Evolutionary conservation across 2,888 invertebrate genomes (phyloP).

Genomic region (Heliconius erato): DNA sequence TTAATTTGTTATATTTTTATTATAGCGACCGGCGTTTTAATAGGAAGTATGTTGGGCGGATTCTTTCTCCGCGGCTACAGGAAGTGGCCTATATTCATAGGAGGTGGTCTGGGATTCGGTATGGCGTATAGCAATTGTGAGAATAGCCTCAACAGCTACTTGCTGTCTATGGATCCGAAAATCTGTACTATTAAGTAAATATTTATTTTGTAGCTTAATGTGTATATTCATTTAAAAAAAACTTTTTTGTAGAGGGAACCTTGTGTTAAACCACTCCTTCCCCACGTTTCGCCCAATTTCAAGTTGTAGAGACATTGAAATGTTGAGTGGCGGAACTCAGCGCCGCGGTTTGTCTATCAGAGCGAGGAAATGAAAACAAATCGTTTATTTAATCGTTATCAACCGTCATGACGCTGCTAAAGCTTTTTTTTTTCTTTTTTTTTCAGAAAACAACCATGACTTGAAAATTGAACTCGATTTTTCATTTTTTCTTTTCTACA

Average conservation of each 20-base stretch:
- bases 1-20: neutral
- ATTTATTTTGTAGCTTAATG: neutral
- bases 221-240: neutral
- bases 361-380: neutral
- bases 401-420: neutral
- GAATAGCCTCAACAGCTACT: slow-evolving; percentile 71
- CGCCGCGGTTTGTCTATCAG: neutral
- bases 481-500: neutral
- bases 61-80: slow-evolving; percentile 91
- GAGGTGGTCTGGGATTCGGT: slow-evolving; percentile 95
- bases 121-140: slow-evolving; percentile 96
- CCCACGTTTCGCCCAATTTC: neutral
- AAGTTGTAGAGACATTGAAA: neutral
- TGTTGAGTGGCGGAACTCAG: neutral
- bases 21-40: slow-evolving; percentile 71
- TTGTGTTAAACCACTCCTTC: neutral
- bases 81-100: slow-evolving; percentile 94
- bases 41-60: slow-evolving; percentile 79
- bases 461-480: neutral
- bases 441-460: slow-evolving; percentile 11
- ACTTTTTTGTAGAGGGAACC: neutral
- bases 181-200: slow-evolving; percentile 27
- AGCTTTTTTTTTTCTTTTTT: neutral
- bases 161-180: slow-evolving; percentile 29
- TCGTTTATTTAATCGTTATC: too few relatives aligned